Conservation (phyloP, 2,797 vertebrate genomes). For the Salmo trutta region DNA sequence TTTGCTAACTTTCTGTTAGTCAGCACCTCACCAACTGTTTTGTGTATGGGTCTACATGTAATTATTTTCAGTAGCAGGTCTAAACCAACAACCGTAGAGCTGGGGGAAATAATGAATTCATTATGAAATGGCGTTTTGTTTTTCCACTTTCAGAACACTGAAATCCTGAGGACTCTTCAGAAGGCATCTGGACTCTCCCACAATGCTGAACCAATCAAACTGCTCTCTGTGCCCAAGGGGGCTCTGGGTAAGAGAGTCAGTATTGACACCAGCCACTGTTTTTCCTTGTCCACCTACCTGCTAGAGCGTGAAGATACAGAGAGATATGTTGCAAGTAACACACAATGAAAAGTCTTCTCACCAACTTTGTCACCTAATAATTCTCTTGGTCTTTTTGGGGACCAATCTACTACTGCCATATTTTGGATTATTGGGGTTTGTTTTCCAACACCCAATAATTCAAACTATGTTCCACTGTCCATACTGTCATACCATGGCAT, state of each 20-base stretch:
- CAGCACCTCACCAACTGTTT: no score
- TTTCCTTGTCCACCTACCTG: neutral
- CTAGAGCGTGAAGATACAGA: neutral
- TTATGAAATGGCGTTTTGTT: no score
- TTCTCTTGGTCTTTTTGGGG: no score
- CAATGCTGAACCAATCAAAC: conserved; percentile 68
- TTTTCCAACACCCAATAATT: neutral
- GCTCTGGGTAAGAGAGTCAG: conserved; percentile 62
- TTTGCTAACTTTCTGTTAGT: no score
- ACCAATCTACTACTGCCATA: no score
- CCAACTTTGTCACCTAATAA: no score
- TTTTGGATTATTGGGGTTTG: no score
- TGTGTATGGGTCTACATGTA: no score
- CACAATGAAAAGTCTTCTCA: no score
- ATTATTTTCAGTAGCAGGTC: neutral
- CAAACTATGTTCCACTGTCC: neutral
- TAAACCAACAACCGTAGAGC: neutral
- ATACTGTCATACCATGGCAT: neutral
- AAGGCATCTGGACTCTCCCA: conserved; percentile 68
- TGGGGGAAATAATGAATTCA: no score
- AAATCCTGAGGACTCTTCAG: conserved; percentile 75
- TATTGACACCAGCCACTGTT: neutral
- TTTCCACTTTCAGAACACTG: conserved; percentile 65
- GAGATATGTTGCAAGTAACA: neutral
- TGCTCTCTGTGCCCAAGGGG: conserved; percentile 72